Evolutionary conservation across 2,797 vertebrate genomes (phyloP).

Genomic region (Podarcis siculus): DNA sequence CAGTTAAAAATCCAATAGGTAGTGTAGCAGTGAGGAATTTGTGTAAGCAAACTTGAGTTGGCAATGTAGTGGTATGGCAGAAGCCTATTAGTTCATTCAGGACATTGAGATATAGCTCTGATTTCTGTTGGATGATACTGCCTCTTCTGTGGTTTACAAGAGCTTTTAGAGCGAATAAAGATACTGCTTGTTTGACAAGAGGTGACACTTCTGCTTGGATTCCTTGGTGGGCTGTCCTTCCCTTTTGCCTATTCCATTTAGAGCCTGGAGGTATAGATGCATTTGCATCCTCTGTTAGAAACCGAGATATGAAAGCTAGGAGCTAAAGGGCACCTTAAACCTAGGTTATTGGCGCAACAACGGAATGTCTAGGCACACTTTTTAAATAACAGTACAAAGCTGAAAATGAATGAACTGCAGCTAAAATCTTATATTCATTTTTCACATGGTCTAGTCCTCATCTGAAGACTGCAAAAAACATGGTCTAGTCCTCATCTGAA

Average conservation of each 20-base stretch:
- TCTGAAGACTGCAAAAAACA: too few species aligned
- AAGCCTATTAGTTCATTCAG: not conserved
- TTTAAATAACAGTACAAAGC: too few species aligned
- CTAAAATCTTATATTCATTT: too few species aligned
- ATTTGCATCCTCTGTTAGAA: not conserved
- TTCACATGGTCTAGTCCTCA: too few species aligned
- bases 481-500: too few species aligned
- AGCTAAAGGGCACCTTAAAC: too few species aligned
- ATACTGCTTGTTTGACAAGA: not conserved
- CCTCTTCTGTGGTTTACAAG: not conserved
- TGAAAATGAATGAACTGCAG: too few species aligned
- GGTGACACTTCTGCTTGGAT: not conserved
- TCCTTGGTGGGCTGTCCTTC: not conserved
- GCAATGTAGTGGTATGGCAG: not conserved
- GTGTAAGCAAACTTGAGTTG: not conserved
- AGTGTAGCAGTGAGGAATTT: not conserved
- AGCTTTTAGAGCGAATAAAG: not conserved
- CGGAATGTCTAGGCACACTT: too few species aligned
- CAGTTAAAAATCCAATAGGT: not conserved
- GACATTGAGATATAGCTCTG: not conserved
- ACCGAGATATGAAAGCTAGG: too few species aligned
- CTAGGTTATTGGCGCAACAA: too few species aligned
- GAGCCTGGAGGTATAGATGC: not conserved
- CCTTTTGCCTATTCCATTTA: not conserved
- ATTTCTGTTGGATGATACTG: not conserved